Percentiles rank a stretch among this genome's conserved stretches.
These are phyloP conservation scores for Prietella phreatophila DNA, from an alignment of 2,113 vertebrate species.

Conservation along the genomic window DNA sequence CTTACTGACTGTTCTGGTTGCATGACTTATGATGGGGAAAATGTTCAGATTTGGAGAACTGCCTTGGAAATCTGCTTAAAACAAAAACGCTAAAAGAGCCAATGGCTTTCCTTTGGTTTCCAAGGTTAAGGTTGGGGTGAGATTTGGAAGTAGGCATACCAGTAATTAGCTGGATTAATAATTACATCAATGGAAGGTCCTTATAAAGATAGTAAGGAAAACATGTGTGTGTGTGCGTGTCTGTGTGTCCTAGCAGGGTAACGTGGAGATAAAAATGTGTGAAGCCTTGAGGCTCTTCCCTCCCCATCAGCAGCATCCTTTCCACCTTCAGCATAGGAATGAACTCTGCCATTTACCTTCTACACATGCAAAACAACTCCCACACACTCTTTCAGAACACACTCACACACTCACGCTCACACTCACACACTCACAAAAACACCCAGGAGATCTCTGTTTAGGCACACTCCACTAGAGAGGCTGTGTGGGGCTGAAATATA, in stretches of 20 bases:
- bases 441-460: slow-evolving; percentile 35
- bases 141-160: neutral
- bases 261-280: neutral
- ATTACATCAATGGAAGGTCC: neutral
- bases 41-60: too few species aligned
- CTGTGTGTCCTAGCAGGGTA: slow-evolving; percentile 12
- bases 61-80: neutral
- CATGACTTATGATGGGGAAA: too few species aligned
- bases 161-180: neutral
- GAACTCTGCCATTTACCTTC: slow-evolving; percentile 33
- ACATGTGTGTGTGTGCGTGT: neutral
- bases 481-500: slow-evolving; percentile 23
- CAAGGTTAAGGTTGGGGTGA: neutral
- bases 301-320: slow-evolving; percentile 3
- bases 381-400: slow-evolving; percentile 6
- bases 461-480: slow-evolving; percentile 31
- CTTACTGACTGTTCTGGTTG: too few species aligned
- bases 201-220: neutral
- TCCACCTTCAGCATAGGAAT: slow-evolving; percentile 30
- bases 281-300: slow-evolving; percentile 16
- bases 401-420: neutral
- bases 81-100: neutral
- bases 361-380: slow-evolving; percentile 30
- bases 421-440: neutral
- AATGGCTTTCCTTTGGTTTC: neutral